These are phyloP conservation scores for Capricornis sumatraensis DNA, from an alignment of 2,113 vertebrate species.

Conservation along the genomic window DNA sequence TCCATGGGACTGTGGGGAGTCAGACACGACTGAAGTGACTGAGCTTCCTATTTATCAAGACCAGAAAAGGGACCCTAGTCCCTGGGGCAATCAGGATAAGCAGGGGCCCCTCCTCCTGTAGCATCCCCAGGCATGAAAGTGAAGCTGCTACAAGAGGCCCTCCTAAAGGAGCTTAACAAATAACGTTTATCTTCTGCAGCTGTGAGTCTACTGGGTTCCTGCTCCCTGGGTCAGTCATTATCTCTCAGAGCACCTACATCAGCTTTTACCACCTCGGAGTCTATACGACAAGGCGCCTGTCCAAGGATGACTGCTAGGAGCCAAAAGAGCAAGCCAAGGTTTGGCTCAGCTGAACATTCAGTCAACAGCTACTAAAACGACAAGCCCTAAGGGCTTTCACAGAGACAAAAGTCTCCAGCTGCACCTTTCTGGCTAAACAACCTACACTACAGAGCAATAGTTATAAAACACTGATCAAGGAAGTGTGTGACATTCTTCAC, in stretches of 20 bases:
- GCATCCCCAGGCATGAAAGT: not conserved
- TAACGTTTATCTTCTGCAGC: not conserved
- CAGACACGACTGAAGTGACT: not conserved
- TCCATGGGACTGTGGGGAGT: not conserved
- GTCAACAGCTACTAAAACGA: not conserved
- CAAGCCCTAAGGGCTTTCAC: not conserved
- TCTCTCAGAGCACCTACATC: not conserved
- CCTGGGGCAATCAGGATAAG: not conserved
- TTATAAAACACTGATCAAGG: not conserved
- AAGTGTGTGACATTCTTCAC: not conserved
- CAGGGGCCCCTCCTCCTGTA: not conserved
- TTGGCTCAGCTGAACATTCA: not conserved
- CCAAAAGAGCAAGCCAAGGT: not conserved
- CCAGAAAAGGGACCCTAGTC: not conserved
- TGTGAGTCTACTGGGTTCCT: not conserved
- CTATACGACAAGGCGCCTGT: not conserved
- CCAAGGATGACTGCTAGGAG: not conserved
- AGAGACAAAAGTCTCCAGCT: not conserved
- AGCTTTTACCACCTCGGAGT: not conserved
- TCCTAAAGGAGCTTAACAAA: not conserved
- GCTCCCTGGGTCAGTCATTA: not conserved
- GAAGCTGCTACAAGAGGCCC: not conserved
- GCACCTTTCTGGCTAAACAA: not conserved
- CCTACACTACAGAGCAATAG: not conserved
- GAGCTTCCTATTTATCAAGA: not conserved